Evolutionary conservation across 2,113 vertebrate genomes (phyloP), one percentile per base, ranked within the genome.

Genomic region (Chaetodon auriga): DNA sequence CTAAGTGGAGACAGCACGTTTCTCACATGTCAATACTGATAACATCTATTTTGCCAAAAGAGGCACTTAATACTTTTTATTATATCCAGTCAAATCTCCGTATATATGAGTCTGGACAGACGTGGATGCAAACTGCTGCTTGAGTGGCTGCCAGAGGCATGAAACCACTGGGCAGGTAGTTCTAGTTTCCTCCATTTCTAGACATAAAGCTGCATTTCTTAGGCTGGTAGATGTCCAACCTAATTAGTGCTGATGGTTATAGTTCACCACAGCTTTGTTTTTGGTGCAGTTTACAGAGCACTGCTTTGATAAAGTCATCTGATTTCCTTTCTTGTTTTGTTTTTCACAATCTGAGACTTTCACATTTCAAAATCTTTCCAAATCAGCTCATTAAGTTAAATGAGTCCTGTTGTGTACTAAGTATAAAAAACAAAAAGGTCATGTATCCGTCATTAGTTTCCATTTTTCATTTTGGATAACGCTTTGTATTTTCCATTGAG

Each of bases 341-440:
- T 71, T 80, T 71, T 74, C 35, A 62, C 15, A 49, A 49, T 62
- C n/a, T 41, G 48, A 70, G 43, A 35, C 51, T 65, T 78, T 87
- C 54, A 49, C 48, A 75, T 81, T 83, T 90, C 69, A 72, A 72
- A 82, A 89, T 72, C 65, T 60, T 43, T 54, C 63, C 9, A 78
- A 78, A 88, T 75, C 43, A 78, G n/a, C 21, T 75, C 46, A 78
- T 86, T 71, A 80, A 64, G 69, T 80, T 73, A 63, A 86, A 78
- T 78, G 68, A 81, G 18, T 68, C 30, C 45, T 78, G 4, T 36
- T 62, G 55, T 55, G 55, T 69, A 21, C 49, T 3, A 36, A 63
- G 16, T 25, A 23, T 64, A 63, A 51, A n/a, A 35, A 36, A 62
- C 54, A 53, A 38, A 83, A 88, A 87, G 61, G 72, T 85, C 72